Percentiles rank a stretch among this genome's conserved stretches.
phyloP scores from a whole-genome alignment of 2,888 invertebrate species.

The Agonopterix subpropinquella region DNA sequence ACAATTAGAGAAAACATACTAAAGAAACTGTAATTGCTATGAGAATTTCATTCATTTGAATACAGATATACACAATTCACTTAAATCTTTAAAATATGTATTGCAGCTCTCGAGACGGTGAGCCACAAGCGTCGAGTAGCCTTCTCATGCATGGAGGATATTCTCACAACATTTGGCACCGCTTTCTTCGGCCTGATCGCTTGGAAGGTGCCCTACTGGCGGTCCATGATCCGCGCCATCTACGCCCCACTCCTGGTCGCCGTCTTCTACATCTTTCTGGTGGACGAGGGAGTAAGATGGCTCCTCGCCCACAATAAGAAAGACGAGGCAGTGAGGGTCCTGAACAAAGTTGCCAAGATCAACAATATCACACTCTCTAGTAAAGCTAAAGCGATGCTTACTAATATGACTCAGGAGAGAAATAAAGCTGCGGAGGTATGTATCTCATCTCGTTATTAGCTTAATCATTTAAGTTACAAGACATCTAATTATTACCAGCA shows the following conservation, averaged over 20 bases:
- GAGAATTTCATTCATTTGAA: too few relatives aligned
- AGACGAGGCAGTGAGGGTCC: constrained; percentile 78
- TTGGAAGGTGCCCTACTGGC: constrained; percentile 83
- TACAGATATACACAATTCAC: too few relatives aligned
- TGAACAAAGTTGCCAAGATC: constrained; percentile 79
- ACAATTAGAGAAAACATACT: too few relatives aligned
- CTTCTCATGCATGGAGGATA: constrained; percentile 59
- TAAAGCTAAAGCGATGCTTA: constrained; percentile 62
- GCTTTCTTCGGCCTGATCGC: constrained; percentile 81
- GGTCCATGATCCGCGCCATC: constrained; percentile 78
- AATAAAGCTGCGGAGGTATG: constrained; percentile 30
- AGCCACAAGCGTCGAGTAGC: constrained; percentile 58
- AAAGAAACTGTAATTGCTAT: too few relatives aligned
- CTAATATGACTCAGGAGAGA: constrained; percentile 43
- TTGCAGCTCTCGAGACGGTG: constrained; percentile 57
- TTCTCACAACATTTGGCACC: constrained; percentile 76
- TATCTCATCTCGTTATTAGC: not conserved
- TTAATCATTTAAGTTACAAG: too few relatives aligned
- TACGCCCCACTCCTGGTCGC: constrained; percentile 83
- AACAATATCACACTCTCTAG: constrained; percentile 78
- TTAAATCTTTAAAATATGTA: not conserved
- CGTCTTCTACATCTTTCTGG: constrained; percentile 80
- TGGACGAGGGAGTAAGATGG: constrained; percentile 89
- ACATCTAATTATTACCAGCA: too few relatives aligned
- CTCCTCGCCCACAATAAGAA: constrained; percentile 81